Base-by-base conservation (phyloP, 2,113 vertebrate genomes). In the Caloenas nicobarica region DNA sequence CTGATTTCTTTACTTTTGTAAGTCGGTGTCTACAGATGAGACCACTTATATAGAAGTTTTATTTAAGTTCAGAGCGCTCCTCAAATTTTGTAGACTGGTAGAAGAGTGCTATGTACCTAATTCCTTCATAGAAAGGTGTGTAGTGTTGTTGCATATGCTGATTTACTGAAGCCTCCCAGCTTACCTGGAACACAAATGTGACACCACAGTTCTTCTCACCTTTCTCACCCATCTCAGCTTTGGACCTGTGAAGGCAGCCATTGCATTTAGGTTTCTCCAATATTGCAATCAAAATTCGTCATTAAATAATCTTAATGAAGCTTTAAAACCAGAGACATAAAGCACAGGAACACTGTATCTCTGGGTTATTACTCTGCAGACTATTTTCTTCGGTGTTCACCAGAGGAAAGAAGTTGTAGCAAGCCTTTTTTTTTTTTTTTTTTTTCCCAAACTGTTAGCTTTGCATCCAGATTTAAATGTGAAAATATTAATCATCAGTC, bases 401-500 rank as follows among this genome's bases (percentile, higher is more conserved):
- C 36, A 18, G n/a, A 87, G 61, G 24, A 60, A 81, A n/a, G 28
- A 60, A 26, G 24, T 12, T 53, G 36, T 68, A 94, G n/a, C 50
- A 76, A 88, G 66, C 9, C 31, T 87, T 81, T 81, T 66, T 34
- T 78, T 89, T 91, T 31, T 44, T 18, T n/a, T n/a, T n/a, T n/a
- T n/a, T n/a, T n/a, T n/a, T n/a, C n/a, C n/a, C 44, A 77, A 83
- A 74, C 60, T 81, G 31, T 81, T 85, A 72, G 58, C 73, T 85
- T 88, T 81, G 36, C 68, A 88, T 72, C 58, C 77, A 89, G 61
- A 73, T 23, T 2, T 85, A 71, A 38, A 77, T 69, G 57, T 92
- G 77, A 94, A 94, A 86, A 90, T 66, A 86, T 73, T 88, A 90
- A 96, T 92, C 88, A 72, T 76, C 70, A 79, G 57, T 61, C 53